Conservation (phyloP, 2,888 invertebrate species). For the Zygaena filipendulae region DNA sequence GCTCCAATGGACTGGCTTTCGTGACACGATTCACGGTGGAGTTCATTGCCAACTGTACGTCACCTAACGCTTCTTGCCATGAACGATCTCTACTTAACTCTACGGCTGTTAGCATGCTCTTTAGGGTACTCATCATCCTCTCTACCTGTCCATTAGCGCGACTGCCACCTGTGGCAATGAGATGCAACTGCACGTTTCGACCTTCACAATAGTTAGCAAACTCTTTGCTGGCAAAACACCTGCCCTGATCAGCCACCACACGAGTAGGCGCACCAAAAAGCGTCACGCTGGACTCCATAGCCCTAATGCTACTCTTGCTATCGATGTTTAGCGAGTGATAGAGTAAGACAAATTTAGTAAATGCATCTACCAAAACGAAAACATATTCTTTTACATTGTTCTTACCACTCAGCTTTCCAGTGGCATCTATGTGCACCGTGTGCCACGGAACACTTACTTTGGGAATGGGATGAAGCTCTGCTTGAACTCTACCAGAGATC, state of each 20-base stretch:
- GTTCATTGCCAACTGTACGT: constrained; percentile 21
- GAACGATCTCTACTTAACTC: constrained; percentile 16
- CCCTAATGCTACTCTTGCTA: constrained; percentile 11
- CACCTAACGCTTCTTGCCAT: constrained; percentile 20
- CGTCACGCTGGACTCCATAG: constrained; percentile 5
- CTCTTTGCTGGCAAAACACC: constrained; percentile 15
- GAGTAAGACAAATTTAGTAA: constrained; percentile 19
- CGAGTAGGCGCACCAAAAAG: constrained; percentile 14
- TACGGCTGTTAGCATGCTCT: constrained; percentile 19
- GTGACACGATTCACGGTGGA: constrained; percentile 18
- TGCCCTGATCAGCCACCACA: constrained; percentile 16
- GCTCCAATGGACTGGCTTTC: constrained; percentile 20
- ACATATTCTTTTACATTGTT: constrained; percentile 22
- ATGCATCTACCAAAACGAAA: constrained; percentile 21
- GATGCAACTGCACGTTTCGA: constrained; percentile 15
- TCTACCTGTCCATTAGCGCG: constrained; percentile 20
- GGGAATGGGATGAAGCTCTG: constrained; percentile 23
- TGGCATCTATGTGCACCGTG: constrained; percentile 23
- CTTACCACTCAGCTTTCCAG: constrained; percentile 22
- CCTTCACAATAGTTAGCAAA: constrained; percentile 13
- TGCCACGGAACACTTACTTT: constrained; percentile 21
- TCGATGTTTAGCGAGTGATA: constrained; percentile 17
- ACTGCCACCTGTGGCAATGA: constrained; percentile 17
- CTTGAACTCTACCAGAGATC: constrained; percentile 20
- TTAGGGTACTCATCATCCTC: constrained; percentile 13